These are phyloP conservation scores for Lycopodina hypogea DNA, from an alignment of 37 sponge, comb jelly and placozoan genomes.

Conservation along the genomic window DNA sequence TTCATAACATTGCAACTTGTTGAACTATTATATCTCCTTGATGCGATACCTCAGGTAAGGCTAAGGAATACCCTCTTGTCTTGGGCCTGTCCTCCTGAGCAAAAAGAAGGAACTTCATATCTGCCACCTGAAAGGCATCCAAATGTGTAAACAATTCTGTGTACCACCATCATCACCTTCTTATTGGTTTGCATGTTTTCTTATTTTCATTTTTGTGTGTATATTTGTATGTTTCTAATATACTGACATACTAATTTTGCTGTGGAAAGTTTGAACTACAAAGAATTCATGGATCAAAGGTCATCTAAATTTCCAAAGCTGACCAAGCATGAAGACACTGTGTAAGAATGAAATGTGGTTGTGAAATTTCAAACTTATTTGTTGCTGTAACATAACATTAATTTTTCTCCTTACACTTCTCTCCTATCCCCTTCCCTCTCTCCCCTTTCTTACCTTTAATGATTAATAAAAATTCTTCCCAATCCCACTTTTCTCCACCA, in stretches of 20 bases:
- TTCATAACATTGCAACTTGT: too few species aligned
- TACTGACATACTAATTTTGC: not conserved
- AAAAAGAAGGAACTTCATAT: not conserved
- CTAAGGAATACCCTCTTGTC: constrained; percentile 33
- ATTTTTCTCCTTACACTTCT: too few species aligned
- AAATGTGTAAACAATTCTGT: constrained; percentile 21
- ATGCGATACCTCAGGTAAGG: too few species aligned
- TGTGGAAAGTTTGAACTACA: constrained; percentile 33
- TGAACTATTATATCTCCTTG: too few species aligned
- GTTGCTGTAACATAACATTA: too few species aligned
- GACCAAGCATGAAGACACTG: constrained; percentile 46
- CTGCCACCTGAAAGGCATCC: constrained; percentile 45
- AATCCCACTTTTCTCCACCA: too few species aligned
- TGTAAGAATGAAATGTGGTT: constrained; percentile 37
- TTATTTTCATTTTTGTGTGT: too few species aligned
- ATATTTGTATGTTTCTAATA: not conserved
- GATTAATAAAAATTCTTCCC: too few species aligned
- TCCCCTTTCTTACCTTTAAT: too few species aligned
- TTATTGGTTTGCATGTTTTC: too few species aligned
- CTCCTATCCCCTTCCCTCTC: too few species aligned
- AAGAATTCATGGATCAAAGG: constrained; percentile 38
- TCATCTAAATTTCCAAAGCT: constrained; percentile 23
- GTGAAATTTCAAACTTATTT: too few species aligned
- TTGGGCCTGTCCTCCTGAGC: constrained; percentile 50
- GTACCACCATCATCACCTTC: not conserved